These are phyloP conservation scores for Plusia festucae DNA, from an alignment of 2,888 invertebrate species.

Conservation along the genomic window DNA sequence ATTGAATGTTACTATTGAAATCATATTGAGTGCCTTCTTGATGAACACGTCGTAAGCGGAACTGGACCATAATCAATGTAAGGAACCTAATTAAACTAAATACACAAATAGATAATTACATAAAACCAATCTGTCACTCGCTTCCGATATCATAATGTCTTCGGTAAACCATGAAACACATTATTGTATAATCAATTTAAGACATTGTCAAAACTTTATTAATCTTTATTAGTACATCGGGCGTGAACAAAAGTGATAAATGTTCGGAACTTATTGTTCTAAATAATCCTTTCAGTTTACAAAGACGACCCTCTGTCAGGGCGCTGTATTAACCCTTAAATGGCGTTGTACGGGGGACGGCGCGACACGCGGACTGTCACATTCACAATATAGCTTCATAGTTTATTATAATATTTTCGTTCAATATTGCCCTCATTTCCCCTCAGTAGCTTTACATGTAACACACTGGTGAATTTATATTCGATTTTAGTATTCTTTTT, in stretches of 20 bases:
- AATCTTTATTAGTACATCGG: constrained; percentile 76
- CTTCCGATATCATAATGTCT: neutral
- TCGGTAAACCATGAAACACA: constrained; percentile 29
- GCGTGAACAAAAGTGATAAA: constrained; percentile 82
- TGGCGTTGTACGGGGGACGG: constrained; percentile 72
- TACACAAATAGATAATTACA: too few species aligned
- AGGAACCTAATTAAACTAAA: too few species aligned
- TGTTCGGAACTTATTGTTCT: constrained; percentile 81
- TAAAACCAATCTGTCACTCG: neutral
- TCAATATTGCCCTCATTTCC: constrained; percentile 80
- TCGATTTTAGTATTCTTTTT: constrained; percentile 8
- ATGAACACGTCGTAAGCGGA: too few species aligned
- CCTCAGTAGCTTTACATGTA: constrained; percentile 60
- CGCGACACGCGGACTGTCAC: constrained; percentile 86
- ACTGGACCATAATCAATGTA: too few species aligned
- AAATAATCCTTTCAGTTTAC: constrained; percentile 84
- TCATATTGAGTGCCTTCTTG: neutral
- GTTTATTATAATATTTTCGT: constrained; percentile 87
- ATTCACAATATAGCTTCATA: constrained; percentile 86
- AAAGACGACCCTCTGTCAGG: constrained; percentile 81
- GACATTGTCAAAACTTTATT: constrained; percentile 74
- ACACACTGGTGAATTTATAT: constrained; percentile 60
- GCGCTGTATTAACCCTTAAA: constrained; percentile 80
- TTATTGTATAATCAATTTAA: constrained; percentile 56
- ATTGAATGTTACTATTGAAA: constrained; percentile 14